phyloP scores from a whole-genome alignment of 2,797 vertebrate species.

The Eulemur albifrons region DNA sequence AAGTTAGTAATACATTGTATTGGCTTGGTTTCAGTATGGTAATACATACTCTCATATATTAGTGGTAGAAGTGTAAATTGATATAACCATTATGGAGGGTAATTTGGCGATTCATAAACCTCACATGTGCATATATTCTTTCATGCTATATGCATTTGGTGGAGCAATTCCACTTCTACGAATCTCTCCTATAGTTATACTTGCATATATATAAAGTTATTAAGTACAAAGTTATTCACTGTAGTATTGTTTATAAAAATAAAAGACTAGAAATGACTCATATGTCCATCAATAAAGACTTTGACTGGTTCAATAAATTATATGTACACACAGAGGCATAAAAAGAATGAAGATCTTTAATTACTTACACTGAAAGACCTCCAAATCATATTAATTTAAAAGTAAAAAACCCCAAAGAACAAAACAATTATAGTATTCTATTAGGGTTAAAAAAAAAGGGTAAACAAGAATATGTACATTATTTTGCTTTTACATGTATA shows the following conservation, averaged over 20 bases:
- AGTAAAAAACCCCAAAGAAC: neutral
- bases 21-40: neutral
- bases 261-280: slow-evolving; percentile 13
- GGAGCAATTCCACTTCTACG: neutral
- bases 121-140: neutral
- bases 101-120: slow-evolving; percentile 22
- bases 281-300: neutral
- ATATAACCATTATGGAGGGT: neutral
- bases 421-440: neutral
- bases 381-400: neutral
- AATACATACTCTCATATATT: neutral
- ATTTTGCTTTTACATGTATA: neutral
- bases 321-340: neutral
- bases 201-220: neutral
- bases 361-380: slow-evolving; percentile 12
- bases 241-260: neutral
- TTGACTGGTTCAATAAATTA: neutral
- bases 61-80: neutral
- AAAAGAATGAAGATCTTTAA: slow-evolving; percentile 20
- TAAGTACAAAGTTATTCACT: neutral
- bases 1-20: neutral
- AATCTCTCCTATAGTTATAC: neutral
- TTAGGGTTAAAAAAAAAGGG: neutral
- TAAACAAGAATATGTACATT: neutral
- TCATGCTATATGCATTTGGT: neutral